A percentile compares a stretch with the other conserved stretches of the same genome.
Conservation (phyloP, 1,140 invertebrate species). For the Hormaphis cornu region DNA sequence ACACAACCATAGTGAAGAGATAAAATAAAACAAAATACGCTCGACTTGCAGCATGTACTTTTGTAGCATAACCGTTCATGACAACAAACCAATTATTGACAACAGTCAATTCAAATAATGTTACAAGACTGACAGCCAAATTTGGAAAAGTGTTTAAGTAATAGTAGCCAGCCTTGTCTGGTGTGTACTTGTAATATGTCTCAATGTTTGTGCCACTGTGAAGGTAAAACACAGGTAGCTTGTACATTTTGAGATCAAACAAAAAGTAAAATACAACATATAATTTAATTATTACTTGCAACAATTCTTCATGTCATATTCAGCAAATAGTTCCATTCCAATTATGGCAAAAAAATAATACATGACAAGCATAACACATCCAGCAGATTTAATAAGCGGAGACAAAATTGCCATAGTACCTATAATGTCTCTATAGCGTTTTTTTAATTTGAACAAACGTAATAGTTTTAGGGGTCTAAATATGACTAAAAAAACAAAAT, state of each 20-base stretch:
- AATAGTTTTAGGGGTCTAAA: slow-evolving; percentile 58
- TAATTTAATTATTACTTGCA: slow-evolving; percentile 58
- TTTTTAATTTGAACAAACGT: slow-evolving; percentile 67
- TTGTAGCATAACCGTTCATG: slow-evolving; percentile 78
- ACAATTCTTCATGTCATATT: slow-evolving; percentile 68
- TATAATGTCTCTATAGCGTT: slow-evolving; percentile 78
- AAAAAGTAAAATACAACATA: slow-evolving; percentile 33
- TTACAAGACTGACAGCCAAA: slow-evolving; percentile 62
- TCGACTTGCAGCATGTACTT: slow-evolving; percentile 57
- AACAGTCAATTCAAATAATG: slow-evolving; percentile 81
- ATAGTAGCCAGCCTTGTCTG: slow-evolving; percentile 67
- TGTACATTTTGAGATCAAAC: not conserved
- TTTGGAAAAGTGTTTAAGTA: slow-evolving; percentile 81
- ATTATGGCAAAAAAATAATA: slow-evolving; percentile 88
- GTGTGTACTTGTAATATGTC: slow-evolving; percentile 68
- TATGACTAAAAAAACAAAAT: slow-evolving; percentile 62
- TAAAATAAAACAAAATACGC: slow-evolving; percentile 87
- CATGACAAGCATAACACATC: slow-evolving; percentile 72
- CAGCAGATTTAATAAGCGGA: slow-evolving; percentile 57
- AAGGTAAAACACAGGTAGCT: not conserved
- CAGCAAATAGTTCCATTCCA: slow-evolving; percentile 79
- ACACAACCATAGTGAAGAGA: slow-evolving; percentile 80
- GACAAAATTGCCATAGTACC: slow-evolving; percentile 75
- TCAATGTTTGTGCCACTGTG: slow-evolving; percentile 72
- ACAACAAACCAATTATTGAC: slow-evolving; percentile 86